Conservation (phyloP, 2,797 vertebrate species). For the Craterocephalus amniculus region DNA sequence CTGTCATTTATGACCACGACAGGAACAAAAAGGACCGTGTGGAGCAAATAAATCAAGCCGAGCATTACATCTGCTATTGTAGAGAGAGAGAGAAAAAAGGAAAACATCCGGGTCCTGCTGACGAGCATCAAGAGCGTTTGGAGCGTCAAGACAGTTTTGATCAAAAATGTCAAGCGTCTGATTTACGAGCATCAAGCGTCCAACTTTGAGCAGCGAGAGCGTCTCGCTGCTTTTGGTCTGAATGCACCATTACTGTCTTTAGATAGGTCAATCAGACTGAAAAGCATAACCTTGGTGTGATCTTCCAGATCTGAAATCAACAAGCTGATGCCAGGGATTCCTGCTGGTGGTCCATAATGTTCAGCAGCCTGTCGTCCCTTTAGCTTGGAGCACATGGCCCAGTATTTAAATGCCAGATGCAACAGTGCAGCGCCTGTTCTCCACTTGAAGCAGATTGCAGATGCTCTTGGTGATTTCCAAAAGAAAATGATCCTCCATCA, state of each 20-base stretch:
- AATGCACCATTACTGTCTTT: not conserved
- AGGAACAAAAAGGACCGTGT: too few relatives aligned
- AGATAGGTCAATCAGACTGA: constrained; percentile 1
- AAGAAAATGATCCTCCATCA: constrained; percentile 50
- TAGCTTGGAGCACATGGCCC: constrained; percentile 61
- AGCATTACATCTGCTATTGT: too few relatives aligned
- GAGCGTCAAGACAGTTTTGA: too few relatives aligned
- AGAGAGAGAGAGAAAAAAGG: too few relatives aligned
- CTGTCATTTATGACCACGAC: too few relatives aligned
- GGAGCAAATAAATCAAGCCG: too few relatives aligned
- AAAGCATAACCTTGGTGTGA: constrained; percentile 39
- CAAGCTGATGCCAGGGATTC: constrained; percentile 55
- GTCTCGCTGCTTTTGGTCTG: too few relatives aligned
- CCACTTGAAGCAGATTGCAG: constrained; percentile 43
- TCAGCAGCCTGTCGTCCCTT: constrained; percentile 62
- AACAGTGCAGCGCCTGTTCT: constrained; percentile 61
- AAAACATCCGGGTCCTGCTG: too few relatives aligned
- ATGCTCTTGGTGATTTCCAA: constrained; percentile 40
- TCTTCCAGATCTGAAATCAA: constrained; percentile 48
- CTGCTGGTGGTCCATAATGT: constrained; percentile 72
- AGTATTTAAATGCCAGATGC: constrained; percentile 70
- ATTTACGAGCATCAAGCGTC: too few relatives aligned
- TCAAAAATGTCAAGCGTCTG: too few relatives aligned
- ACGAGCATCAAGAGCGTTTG: too few relatives aligned
- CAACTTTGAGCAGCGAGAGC: too few relatives aligned